Conservation (phyloP, 2,113 vertebrate genomes). For the Bubo scandiacus region DNA sequence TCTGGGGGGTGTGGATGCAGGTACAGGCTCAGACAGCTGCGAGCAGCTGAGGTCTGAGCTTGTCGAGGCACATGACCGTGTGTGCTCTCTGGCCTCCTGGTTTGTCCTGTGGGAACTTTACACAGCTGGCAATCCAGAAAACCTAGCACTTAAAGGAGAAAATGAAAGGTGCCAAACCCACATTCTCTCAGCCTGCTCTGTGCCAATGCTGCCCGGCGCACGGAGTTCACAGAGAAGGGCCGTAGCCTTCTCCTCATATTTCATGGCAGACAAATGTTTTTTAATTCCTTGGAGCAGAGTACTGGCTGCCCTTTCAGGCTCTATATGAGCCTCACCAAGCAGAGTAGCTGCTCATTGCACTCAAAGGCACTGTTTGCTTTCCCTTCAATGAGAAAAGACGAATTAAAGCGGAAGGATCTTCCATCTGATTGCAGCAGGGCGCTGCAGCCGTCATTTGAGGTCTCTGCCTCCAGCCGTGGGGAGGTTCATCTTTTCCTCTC, state of each 20-base stretch:
- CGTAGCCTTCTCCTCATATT: neutral
- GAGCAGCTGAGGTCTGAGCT: neutral
- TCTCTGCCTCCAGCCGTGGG: neutral
- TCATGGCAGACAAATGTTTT: neutral
- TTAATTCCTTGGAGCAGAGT: neutral
- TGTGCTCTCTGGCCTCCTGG: neutral
- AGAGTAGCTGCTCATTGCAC: neutral
- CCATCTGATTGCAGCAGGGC: neutral
- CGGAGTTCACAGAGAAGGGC: neutral
- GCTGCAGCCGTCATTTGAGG: neutral
- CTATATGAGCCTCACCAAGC: neutral
- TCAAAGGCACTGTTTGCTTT: neutral
- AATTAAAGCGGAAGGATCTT: neutral
- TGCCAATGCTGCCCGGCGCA: neutral
- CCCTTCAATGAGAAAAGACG: neutral
- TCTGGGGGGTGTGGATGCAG: neutral
- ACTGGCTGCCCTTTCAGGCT: neutral
- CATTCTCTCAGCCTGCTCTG: neutral
- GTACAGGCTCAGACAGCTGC: neutral
- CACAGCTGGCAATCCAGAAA: neutral
- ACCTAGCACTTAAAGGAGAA: neutral
- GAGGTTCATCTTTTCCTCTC: neutral
- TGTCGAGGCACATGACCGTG: neutral
- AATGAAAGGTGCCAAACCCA: neutral
- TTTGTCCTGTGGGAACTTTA: neutral